These are phyloP conservation scores for Tichodroma muraria DNA, from an alignment of 2,113 vertebrate genomes.

Conservation along the genomic window DNA sequence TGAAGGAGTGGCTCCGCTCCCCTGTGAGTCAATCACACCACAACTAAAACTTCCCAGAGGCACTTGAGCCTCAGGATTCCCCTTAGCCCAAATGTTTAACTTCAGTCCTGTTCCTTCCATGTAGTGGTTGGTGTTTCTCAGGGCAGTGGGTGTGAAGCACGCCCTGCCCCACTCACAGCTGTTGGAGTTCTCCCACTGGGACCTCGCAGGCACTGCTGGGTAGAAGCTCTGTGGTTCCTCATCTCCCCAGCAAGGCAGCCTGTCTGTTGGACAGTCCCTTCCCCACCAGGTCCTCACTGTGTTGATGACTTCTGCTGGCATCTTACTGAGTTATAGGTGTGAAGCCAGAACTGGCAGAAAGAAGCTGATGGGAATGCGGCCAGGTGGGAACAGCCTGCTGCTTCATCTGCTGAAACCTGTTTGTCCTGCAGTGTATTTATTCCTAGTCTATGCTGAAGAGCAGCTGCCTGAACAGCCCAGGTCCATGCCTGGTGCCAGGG, in stretches of 20 bases:
- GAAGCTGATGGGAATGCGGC: neutral
- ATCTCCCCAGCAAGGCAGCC: neutral
- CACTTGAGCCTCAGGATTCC: neutral
- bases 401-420: neutral
- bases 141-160: neutral
- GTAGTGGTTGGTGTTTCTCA: neutral
- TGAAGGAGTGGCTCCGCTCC: neutral
- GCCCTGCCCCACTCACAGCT: fast-evolving
- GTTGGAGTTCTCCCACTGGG: neutral
- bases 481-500: neutral
- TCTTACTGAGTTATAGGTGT: neutral
- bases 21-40: neutral
- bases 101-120: neutral
- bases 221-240: neutral
- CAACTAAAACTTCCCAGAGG: neutral
- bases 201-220: fast-evolving
- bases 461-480: neutral
- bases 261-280: neutral
- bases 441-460: neutral
- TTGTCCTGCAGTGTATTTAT: neutral
- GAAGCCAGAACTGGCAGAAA: neutral
- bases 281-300: neutral
- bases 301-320: neutral
- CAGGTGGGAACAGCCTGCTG: neutral
- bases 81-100: neutral